Conservation (phyloP, 2,888 invertebrate species). For the Noctua fimbriata region DNA sequence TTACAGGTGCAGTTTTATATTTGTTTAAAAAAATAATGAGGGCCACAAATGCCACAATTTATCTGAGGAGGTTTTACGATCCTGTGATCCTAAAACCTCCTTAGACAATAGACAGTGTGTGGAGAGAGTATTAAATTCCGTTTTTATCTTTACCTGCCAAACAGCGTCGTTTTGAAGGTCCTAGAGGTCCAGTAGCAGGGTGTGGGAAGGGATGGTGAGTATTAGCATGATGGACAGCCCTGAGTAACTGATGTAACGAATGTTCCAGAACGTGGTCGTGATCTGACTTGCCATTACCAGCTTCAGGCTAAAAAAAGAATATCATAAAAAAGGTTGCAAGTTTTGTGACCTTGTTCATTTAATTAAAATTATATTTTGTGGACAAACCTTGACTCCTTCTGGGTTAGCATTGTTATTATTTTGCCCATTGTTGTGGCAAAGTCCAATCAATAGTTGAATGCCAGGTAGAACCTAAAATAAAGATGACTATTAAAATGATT, state of each 20-base stretch:
- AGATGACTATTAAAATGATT: background rate
- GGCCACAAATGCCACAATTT: background rate
- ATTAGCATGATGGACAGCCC: constrained; percentile 97
- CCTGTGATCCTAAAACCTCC: background rate
- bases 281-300: constrained; percentile 90
- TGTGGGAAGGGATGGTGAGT: constrained; percentile 98
- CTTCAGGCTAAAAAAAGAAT: constrained; percentile 72
- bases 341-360: constrained; percentile 37
- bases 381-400: constrained; percentile 82
- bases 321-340: background rate
- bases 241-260: constrained; percentile 97
- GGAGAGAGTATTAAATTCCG: background rate
- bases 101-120: background rate
- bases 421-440: constrained; percentile 94
- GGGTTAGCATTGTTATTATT: constrained; percentile 78
- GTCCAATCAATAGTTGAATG: constrained; percentile 96
- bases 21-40: background rate
- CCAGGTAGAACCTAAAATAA: constrained; percentile 95
- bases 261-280: constrained; percentile 99
- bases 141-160: constrained; percentile 92
- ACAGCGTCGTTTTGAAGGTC: constrained; percentile 97
- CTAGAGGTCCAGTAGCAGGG: constrained; percentile 97
- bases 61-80: background rate
- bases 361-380: constrained; percentile 20
- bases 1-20: background rate